Evolutionary conservation across 2,797 vertebrate genomes (phyloP), one percentile per base, ranked within the genome.

Genomic region (Sebastes wilsoni): DNA sequence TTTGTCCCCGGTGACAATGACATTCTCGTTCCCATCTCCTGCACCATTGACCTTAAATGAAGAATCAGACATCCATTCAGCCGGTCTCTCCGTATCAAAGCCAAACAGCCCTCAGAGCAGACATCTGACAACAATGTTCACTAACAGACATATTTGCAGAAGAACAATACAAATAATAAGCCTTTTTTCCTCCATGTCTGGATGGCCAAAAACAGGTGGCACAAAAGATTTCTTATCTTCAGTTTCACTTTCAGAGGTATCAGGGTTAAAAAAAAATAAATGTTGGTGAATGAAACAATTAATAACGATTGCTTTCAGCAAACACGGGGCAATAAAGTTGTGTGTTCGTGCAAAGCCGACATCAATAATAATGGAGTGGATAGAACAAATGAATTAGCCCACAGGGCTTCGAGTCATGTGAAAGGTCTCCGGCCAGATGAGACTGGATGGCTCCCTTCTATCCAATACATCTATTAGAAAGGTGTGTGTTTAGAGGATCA

Each of bases 1-100:
- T 79, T 89, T 80, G 77, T 87, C 16, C 61, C 18, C 6, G 4
- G n/a, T 49, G 77, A 92, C 86, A 91, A 91, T 82, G 73, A 81
- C 79, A 64, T 77, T 64, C 52, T 64, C 22, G 0, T 69, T 52
- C 36, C 78, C 77, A 55, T 83, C 81, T 79, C 77, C 54, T 68
- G 71, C 66, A 77, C 75, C 72, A 69, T 22, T 78, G 73, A 66
- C 80, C 81, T 68, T 64, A 34, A 70, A 75, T 75, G 30, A 59
- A 66, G 68, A 73, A 76, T 78, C 55, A 61, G 59, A 46, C 58
- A 46, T 75, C 68, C 36, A 86, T 90, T 90, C 77, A 89, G 28
- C 42, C 4, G 2, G 8, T 62, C 30, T 52, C 59, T 74, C 30
- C 4, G 55, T 69, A 81, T 73, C 54, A 52, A 77, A 83, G 36